phyloP scores from a whole-genome alignment of 1,140 invertebrate species.

The Aricia agestis region DNA sequence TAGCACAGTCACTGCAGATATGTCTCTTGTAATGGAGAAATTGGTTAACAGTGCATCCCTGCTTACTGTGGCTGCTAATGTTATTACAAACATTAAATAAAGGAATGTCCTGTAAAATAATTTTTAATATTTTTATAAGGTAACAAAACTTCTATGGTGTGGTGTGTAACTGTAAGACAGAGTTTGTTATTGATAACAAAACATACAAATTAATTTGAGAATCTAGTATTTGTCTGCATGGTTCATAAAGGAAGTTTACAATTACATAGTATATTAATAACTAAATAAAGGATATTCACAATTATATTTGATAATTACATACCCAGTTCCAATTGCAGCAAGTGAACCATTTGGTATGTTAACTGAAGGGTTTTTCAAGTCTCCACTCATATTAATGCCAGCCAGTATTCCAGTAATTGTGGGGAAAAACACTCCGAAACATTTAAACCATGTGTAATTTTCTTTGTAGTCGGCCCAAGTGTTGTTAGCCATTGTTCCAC shows the following conservation, averaged over 20 bases:
- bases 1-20: constrained; percentile 87
- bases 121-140: not conserved
- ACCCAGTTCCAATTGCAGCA: constrained; percentile 91
- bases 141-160: too few relatives aligned
- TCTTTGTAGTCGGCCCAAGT: constrained; percentile 87
- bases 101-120: constrained; percentile 84
- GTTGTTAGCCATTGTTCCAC: constrained; percentile 88
- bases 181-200: too few relatives aligned
- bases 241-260: not conserved
- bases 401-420: constrained; percentile 95
- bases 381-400: constrained; percentile 98
- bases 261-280: constrained; percentile 14
- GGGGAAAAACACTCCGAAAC: constrained; percentile 96
- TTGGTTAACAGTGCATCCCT: constrained; percentile 84
- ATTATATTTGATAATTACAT: constrained; percentile 33
- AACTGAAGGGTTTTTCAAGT: constrained; percentile 91
- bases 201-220: too few relatives aligned
- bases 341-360: constrained; percentile 97
- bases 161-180: too few relatives aligned
- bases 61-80: constrained; percentile 91
- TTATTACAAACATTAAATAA: constrained; percentile 92
- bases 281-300: too few relatives aligned
- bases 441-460: constrained; percentile 91
- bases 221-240: too few relatives aligned
- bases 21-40: constrained; percentile 94